These are phyloP conservation scores for Limnodromus scolopaceus DNA, from an alignment of 2,797 vertebrate species.

Conservation along the genomic window DNA sequence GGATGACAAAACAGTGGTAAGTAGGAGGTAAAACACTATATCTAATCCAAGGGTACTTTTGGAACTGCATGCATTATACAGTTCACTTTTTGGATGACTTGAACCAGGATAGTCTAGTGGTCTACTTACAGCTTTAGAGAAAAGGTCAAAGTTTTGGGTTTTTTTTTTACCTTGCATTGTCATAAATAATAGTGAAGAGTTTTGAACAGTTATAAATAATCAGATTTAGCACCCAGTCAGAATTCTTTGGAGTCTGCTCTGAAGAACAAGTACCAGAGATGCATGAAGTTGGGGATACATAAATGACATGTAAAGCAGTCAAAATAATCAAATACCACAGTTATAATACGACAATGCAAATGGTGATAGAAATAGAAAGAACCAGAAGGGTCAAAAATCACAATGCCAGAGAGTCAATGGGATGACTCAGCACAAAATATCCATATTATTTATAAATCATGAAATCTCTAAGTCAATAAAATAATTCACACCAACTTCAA, in stretches of 20 bases:
- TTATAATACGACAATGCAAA: not conserved
- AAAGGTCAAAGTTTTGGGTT: not conserved
- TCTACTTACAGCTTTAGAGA: not conserved
- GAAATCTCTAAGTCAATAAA: not conserved
- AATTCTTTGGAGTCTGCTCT: not conserved
- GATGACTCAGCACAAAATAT: not conserved
- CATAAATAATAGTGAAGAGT: not conserved
- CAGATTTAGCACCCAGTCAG: not conserved
- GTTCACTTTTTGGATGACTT: not conserved
- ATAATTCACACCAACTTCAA: not conserved
- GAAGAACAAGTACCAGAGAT: not conserved
- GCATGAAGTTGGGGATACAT: not conserved
- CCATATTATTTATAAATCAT: not conserved
- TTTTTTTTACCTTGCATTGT: not conserved
- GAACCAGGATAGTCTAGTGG: not conserved
- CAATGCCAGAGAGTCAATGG: not conserved
- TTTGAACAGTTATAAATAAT: not conserved
- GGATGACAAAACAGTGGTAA: constrained; percentile 11
- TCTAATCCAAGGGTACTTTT: not conserved
- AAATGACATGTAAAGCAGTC: not conserved
- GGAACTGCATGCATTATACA: not conserved
- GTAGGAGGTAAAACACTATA: not conserved
- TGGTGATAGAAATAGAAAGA: not conserved
- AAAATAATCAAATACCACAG: not conserved
- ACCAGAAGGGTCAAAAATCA: not conserved